Conservation (phyloP, 1,140 invertebrate genomes). For the Phthorimaea operculella region DNA sequence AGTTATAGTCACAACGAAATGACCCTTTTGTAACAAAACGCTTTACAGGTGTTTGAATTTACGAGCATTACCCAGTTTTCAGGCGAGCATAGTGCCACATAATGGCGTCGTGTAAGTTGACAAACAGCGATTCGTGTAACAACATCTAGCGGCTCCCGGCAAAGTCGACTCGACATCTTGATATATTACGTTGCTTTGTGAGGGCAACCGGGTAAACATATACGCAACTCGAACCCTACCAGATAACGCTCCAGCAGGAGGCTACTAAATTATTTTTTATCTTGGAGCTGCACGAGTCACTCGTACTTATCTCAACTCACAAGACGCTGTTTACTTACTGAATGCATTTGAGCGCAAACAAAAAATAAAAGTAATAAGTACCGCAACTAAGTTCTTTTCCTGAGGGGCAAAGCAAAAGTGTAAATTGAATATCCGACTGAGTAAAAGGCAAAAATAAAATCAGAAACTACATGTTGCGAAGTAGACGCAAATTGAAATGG, state of each 20-base stretch:
- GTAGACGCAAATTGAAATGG: slow-evolving; percentile 9
- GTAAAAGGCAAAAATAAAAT: background rate
- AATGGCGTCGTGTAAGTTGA: slow-evolving; percentile 40
- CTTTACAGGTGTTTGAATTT: slow-evolving; percentile 9
- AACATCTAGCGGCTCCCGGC: slow-evolving; percentile 38
- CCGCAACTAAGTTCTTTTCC: background rate
- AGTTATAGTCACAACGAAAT: background rate
- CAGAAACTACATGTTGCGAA: background rate
- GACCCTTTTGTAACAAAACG: slow-evolving; percentile 12
- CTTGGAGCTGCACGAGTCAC: slow-evolving; percentile 24
- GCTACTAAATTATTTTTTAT: slow-evolving; percentile 57
- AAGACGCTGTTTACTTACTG: background rate
- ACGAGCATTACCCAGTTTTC: slow-evolving; percentile 13
- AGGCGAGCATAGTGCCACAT: slow-evolving; percentile 21
- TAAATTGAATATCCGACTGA: no score
- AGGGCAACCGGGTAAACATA: slow-evolving; percentile 48
- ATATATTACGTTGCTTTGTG: slow-evolving; percentile 60
- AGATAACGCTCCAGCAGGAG: slow-evolving; percentile 40
- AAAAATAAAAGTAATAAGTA: background rate
- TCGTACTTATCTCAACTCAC: slow-evolving; percentile 23
- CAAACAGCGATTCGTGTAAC: slow-evolving; percentile 45
- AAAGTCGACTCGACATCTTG: slow-evolving; percentile 53
- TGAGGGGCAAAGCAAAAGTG: no score
- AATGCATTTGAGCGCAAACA: background rate
- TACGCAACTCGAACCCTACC: slow-evolving; percentile 22